These are phyloP conservation scores for Trachelus stipa DNA, from an alignment of 2,888 invertebrate species.

Conservation along the genomic window DNA sequence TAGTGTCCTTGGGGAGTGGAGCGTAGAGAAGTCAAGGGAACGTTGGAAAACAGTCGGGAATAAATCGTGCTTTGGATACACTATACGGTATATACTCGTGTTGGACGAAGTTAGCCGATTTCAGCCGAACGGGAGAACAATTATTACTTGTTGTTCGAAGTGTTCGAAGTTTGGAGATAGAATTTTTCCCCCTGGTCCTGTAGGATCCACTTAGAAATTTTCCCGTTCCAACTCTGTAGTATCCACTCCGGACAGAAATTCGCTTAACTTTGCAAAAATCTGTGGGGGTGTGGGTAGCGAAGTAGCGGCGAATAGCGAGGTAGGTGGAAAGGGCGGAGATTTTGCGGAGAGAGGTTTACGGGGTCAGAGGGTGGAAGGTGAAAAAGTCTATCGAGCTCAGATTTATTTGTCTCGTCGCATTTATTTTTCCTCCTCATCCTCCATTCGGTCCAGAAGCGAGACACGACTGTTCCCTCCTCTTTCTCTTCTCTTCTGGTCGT, in stretches of 20 bases:
- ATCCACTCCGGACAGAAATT: background rate
- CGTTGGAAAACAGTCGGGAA: background rate
- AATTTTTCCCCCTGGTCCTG: background rate
- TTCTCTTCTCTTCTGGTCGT: background rate
- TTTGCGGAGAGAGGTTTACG: background rate
- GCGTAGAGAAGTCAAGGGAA: background rate
- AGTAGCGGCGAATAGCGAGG: background rate
- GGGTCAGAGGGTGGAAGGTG: conserved; percentile 20
- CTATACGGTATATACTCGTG: background rate
- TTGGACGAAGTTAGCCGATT: background rate
- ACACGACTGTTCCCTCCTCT: background rate
- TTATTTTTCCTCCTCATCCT: conserved; percentile 16
- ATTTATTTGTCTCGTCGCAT: conserved; percentile 37
- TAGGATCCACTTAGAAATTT: background rate
- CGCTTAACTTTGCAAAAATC: background rate
- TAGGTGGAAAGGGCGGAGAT: background rate
- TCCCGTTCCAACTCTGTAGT: background rate
- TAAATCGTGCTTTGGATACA: background rate
- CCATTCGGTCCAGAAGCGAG: background rate
- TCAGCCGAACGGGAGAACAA: background rate
- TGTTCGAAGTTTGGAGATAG: background rate
- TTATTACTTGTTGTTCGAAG: background rate
- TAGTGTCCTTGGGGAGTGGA: background rate
- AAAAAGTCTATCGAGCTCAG: conserved; percentile 32
- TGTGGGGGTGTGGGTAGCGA: background rate